Conservation (phyloP, 2,113 vertebrate species). For the Thinocorus orbignyianus region DNA sequence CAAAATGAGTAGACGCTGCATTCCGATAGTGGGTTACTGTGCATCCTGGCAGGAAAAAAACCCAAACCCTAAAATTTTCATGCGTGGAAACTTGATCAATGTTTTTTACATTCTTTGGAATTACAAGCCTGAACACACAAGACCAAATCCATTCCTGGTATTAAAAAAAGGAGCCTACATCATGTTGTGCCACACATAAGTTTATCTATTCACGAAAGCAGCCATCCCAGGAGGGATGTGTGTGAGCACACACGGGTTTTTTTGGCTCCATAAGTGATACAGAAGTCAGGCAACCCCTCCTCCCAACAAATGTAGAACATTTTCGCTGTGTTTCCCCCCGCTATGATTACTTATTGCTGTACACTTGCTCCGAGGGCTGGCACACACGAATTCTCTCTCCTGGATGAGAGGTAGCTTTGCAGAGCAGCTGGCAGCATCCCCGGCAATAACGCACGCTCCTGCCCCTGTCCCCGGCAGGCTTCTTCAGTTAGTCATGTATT, state of each 20-base stretch:
- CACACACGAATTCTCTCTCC: not conserved
- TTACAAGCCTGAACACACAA: not conserved
- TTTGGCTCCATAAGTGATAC: not conserved
- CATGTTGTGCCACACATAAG: accelerated
- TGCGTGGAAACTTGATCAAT: not conserved
- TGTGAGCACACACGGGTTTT: not conserved
- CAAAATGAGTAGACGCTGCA: not conserved
- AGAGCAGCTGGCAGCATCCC: not conserved
- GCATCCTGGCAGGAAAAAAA: not conserved
- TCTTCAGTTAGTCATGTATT: not conserved
- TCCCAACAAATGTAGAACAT: too few relatives aligned
- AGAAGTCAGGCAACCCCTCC: not conserved
- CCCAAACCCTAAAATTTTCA: not conserved
- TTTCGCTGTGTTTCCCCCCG: not conserved
- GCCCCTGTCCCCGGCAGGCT: not conserved
- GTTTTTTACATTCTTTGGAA: not conserved
- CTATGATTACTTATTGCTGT: not conserved
- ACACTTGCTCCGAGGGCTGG: not conserved
- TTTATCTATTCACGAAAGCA: not conserved
- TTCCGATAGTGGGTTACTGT: accelerated
- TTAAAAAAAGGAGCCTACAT: not conserved
- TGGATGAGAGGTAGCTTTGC: not conserved
- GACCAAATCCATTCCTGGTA: not conserved
- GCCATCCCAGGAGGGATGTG: accelerated
- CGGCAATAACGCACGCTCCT: not conserved